Evolutionary conservation across 1,140 invertebrate genomes (phyloP), one percentile per base, ranked within the genome.

Genomic region (Trichonephila inaurata): DNA sequence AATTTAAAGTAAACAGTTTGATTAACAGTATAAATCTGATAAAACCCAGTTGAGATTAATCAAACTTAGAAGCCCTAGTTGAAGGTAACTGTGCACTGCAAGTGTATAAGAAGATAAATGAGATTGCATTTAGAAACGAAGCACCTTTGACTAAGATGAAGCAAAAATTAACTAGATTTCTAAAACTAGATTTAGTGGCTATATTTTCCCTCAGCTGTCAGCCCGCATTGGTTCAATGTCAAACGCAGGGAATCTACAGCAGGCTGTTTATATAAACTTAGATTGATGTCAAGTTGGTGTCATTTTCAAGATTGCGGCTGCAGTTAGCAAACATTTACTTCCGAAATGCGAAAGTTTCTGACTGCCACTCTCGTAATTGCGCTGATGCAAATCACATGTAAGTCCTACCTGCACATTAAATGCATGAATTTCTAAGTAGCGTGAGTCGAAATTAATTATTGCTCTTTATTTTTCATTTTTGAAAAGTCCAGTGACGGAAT

Each of bases 261-360:
- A 24, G 19, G 82, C 82, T 33, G 77, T 58, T 83, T 51, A 83
- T 83, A 83, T 83, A 83, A 83, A 83, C 82, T 83, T 21, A n/a
- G 19, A 60, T 58, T n/a, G 44, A 60, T 44, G 82, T n/a, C 4
- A n/a, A 7, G n/a, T 4, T 12, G 8, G 82, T 18, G 24, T 33
- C 21, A 83, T 40, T 33, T 64, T 77, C 24, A 77, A 33, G 72
- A 60, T 51, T 83, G 77, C 28, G 8, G 10, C 77, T 40, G 21
- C 77, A 33, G 77, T 83, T n/a, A 18, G 82, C 44, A 83, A 83
- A 83, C 82, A 83, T 83, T 83, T 51, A 69, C 51, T 83, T 83
- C 51, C 44, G 82, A 83, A 60, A 83, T 83, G 82, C 82, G 82
- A 83, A 60, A 60, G 44, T 83, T 83, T 60, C 44, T 83, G 82